Evolutionary conservation across 2,797 vertebrate genomes (phyloP).

Genomic region (Pogoniulus pusillus): DNA sequence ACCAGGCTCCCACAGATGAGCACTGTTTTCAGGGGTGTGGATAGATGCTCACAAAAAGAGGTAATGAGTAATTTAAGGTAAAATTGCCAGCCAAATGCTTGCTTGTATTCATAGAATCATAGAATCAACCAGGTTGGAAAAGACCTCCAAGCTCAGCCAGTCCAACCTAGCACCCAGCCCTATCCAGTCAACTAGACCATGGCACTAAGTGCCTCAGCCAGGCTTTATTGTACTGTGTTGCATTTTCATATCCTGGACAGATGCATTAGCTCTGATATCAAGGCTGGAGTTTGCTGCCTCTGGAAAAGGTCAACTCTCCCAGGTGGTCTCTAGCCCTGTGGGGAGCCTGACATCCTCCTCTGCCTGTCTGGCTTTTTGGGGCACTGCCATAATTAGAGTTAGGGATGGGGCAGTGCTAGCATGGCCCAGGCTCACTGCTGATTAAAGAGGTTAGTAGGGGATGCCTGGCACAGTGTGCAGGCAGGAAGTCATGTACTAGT

Average conservation of each 20-base stretch:
- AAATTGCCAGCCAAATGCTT: background rate
- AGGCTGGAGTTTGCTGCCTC: background rate
- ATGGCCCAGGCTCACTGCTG: background rate
- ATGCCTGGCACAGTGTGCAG: background rate
- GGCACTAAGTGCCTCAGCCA: too few relatives aligned
- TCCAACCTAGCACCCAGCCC: too few relatives aligned
- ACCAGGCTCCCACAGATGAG: background rate
- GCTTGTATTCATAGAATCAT: too few relatives aligned
- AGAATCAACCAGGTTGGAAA: too few relatives aligned
- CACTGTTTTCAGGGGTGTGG: background rate
- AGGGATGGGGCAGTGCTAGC: background rate
- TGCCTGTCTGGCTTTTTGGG: background rate
- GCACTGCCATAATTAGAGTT: background rate
- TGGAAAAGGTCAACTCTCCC: background rate
- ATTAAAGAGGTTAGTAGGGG: background rate
- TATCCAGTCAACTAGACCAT: too few relatives aligned
- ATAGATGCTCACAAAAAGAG: background rate
- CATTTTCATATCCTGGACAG: background rate
- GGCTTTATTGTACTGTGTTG: background rate
- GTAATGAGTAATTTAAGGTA: fast-evolving
- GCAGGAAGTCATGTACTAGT: background rate
- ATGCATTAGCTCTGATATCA: background rate
- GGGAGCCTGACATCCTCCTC: background rate
- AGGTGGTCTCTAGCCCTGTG: background rate
- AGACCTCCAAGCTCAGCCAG: too few relatives aligned